Conservation (phyloP, 1,140 invertebrate genomes). For the Rhagoletis zephyria region DNA sequence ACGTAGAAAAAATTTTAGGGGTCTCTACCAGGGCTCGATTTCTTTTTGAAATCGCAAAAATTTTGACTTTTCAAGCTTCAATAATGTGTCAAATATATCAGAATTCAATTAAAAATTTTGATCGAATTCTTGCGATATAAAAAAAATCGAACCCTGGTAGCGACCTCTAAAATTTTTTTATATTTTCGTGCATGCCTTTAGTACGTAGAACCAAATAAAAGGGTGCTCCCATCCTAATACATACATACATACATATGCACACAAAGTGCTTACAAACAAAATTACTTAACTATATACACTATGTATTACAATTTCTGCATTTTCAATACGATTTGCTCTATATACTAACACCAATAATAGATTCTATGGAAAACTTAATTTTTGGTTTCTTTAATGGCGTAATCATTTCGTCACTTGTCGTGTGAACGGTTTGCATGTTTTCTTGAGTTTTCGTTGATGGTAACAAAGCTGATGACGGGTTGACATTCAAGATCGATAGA, state of each 20-base stretch:
- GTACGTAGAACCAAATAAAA: too few species aligned
- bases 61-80: too few species aligned
- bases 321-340: not conserved
- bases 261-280: not conserved
- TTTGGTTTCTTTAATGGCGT: constrained; percentile 70
- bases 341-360: constrained; percentile 74
- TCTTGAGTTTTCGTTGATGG: not conserved
- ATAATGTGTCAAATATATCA: too few species aligned
- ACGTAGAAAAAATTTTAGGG: too few species aligned
- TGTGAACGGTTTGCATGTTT: not conserved
- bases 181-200: too few species aligned
- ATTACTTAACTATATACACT: not conserved
- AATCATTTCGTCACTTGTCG: not conserved
- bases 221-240: not conserved
- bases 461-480: not conserved
- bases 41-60: too few species aligned
- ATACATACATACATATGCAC: constrained; percentile 13
- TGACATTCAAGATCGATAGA: not conserved
- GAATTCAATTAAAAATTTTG: too few species aligned
- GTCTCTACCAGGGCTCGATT: too few species aligned
- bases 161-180: too few species aligned
- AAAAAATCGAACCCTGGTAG: too few species aligned
- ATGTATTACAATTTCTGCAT: not conserved
- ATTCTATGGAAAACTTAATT: constrained; percentile 77
- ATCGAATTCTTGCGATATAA: too few species aligned